Percentiles rank a stretch among this genome's conserved stretches.
These are phyloP conservation scores for Radopholus similis DNA, from an alignment of 1,140 invertebrate genomes.

Conservation along the genomic window DNA sequence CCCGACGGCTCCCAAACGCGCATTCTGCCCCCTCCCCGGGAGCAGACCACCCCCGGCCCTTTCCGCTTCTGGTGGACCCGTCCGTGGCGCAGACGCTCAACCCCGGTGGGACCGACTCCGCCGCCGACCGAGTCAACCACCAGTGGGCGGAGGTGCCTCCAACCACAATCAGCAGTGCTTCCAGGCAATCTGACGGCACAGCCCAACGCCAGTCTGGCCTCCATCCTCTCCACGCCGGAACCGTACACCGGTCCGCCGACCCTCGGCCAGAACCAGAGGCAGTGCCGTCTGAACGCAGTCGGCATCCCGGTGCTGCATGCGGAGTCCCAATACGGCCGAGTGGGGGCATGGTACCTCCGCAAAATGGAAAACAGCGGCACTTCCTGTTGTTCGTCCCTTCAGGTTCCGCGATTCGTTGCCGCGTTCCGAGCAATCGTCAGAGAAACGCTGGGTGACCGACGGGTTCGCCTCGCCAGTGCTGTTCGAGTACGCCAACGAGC, in stretches of 20 bases:
- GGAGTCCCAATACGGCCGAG: conserved; percentile 57
- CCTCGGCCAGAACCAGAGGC: conserved; percentile 52
- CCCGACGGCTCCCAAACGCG: conserved; percentile 50
- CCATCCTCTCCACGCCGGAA: conserved; percentile 42
- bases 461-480: conserved; percentile 58
- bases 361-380: too few species aligned
- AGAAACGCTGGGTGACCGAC: conserved; percentile 57
- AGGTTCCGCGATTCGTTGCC: conserved; percentile 50
- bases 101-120: conserved; percentile 1
- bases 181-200: neutral
- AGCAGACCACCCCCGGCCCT: conserved; percentile 1
- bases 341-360: conserved; percentile 51
- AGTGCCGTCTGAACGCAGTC: conserved; percentile 58
- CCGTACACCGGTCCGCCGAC: conserved; percentile 54
- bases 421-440: conserved; percentile 24
- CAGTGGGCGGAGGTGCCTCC: neutral
- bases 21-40: conserved; percentile 30
- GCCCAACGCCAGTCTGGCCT: neutral
- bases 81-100: conserved; percentile 7
- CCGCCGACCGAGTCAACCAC: neutral
- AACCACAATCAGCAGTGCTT: neutral
- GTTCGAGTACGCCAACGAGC: conserved; percentile 57
- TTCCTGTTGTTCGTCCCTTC: too few species aligned
- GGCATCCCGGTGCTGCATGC: conserved; percentile 58
- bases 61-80: conserved; percentile 21